Evolutionary conservation across 35 echinoderm and acorn worm genomes (phyloP).

Genomic region (Anneissia japonica): DNA sequence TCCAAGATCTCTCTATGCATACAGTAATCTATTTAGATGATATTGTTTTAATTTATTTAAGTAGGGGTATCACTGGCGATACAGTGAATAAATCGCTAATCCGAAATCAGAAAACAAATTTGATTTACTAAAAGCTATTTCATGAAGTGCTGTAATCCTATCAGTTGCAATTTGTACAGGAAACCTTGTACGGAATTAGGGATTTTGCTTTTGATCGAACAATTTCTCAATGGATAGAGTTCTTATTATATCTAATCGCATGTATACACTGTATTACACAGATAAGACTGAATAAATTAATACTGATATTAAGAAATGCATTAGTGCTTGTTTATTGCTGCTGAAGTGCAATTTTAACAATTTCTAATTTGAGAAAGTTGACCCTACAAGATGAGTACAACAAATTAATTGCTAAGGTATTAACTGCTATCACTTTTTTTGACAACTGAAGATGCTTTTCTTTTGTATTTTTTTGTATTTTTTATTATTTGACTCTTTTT

Average conservation of each 20-base stretch:
- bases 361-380: not conserved
- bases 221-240: not conserved
- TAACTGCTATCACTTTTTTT: no score
- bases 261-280: not conserved
- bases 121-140: conserved; percentile 2
- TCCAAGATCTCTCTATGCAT: not conserved
- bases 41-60: not conserved
- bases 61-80: not conserved
- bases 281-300: not conserved
- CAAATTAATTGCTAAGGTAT: no score
- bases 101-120: not conserved
- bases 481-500: no score
- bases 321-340: not conserved
- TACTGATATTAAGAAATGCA: not conserved
- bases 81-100: not conserved
- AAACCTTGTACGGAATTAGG: not conserved
- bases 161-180: not conserved
- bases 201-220: not conserved
- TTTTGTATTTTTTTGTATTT: no score
- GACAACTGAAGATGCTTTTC: no score
- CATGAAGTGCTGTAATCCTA: not conserved
- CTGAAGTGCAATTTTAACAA: not conserved
- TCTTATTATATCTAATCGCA: not conserved
- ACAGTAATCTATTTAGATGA: not conserved
- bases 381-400: no score